Conservation (phyloP, 2,888 invertebrate genomes). For the Archips crataeganus region DNA sequence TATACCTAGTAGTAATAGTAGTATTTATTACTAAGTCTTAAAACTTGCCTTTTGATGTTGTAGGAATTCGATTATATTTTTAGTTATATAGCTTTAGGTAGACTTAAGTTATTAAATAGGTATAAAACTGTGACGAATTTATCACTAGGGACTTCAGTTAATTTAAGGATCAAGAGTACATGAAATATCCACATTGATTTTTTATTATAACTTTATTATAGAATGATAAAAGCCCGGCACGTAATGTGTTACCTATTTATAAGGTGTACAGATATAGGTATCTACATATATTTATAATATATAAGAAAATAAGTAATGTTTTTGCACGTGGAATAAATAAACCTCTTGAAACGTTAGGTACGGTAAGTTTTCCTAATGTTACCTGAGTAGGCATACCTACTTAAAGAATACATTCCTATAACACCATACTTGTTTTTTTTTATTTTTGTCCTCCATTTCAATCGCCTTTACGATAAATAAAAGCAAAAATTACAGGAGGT, state of each 20-base stretch:
- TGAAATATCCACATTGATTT: not conserved
- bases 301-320: not conserved
- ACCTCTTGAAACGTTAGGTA: not conserved
- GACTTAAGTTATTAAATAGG: slow-evolving; percentile 10
- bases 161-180: slow-evolving; percentile 9
- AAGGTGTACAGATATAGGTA: slow-evolving; percentile 9
- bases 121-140: slow-evolving; percentile 65
- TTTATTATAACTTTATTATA: not conserved
- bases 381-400: slow-evolving; percentile 5
- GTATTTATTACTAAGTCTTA: not conserved
- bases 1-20: not conserved
- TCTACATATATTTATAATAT: slow-evolving; percentile 9
- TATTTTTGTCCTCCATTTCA: not conserved
- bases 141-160: slow-evolving; percentile 57
- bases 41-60: slow-evolving; percentile 6
- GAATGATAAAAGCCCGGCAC: not conserved
- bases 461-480: too few relatives aligned
- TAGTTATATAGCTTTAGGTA: not conserved
- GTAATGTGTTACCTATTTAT: not conserved
- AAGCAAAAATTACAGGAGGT: too few relatives aligned
- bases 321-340: not conserved
- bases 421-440: not conserved
- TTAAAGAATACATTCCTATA: slow-evolving; percentile 20
- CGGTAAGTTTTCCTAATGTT: not conserved
- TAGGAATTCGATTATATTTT: slow-evolving; percentile 1